Evolutionary conservation across 2,113 vertebrate genomes (phyloP), one percentile per base, ranked within the genome.

Genomic region (Bombycilla garrulus): DNA sequence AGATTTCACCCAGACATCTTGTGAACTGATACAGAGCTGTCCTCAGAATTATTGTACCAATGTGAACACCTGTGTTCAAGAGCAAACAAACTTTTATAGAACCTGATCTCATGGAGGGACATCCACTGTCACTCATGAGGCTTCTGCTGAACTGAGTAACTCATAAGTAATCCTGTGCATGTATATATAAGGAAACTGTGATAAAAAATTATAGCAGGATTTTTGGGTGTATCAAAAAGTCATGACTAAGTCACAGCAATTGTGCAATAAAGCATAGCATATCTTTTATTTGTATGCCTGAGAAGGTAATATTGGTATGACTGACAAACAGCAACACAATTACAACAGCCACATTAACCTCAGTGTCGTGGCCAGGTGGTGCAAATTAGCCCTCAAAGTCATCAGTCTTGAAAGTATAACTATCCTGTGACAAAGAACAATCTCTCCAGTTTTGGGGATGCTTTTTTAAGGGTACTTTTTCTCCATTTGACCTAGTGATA

Each of bases 221-320:
- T 91, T 62, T 53, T 78, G 86, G 71, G 94, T 64, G 89, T 87
- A 97, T 93, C 81, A 94, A 80, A 86, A 81, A 88, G 72, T 36
- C 17, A 25, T 92, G 85, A 95, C 84, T 95, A 95, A 95, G 51
- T 36, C 81, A 47, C n/a, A 69, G 35, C 25, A 88, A 78, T 86
- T 95, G 88, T 67, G 79, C 58, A 94, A 96, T 70, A 71, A 88
- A 91, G 53, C 67, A 72, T 5, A 86, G 19, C 42, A 60, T 90
- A 93, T 73, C 61, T 93, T 83, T 60, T 47, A 91, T 76, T 95
- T 79, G 35, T 74, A 5, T 33, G 35, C 76, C 53, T 85, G 38
- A 91, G 81, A 87, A 87, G 70, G 60, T 85, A 93, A 26, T 91
- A 90, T 15, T 77, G 56, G 56, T 35, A 24, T 83, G 88, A 54